Evolutionary conservation across 2,888 invertebrate genomes (phyloP), one percentile per base, ranked within the genome.

Genomic region (Agonopterix heracliana): DNA sequence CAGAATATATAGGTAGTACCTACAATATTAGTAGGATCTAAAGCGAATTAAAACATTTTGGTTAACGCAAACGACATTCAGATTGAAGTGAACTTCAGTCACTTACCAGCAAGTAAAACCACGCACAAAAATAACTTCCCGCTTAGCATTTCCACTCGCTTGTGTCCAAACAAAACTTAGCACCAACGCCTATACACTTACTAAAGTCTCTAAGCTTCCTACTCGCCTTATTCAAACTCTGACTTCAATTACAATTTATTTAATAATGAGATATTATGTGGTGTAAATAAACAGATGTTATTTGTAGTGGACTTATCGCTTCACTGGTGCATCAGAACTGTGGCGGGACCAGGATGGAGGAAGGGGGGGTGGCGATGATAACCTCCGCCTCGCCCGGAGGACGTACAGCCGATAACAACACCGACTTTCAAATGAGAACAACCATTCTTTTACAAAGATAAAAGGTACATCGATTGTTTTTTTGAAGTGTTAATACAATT

Each of bases 101-200:
- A 26, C 26, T 83, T 56, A 87, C 86, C 85, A 77, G 77, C 69
- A 64, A 81, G 63, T 66, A 84, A 72, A 64, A 84, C 68, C 67
- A 77, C 67, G 65, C 77, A 84, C 68, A 84, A 66, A 53, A 83
- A 61, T 56, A 79, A 59, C 78, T 73, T 82, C 65, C 69, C 72
- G 83, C 73, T 78, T 78, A 81, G 67, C 86, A 87, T 87, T 81
- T 84, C 85, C 85, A 86, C 73, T 62, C 71, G 61, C 60, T 80
- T 75, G 59, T 64, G 64, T 77, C 71, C 72, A 66, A 71, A 65
- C 11, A 51, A 49, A 63, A 54, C 55, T 55, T 57, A 49, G 54
- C 66, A 66, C 66, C 62, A 62, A 63, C 49, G 54, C 59, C 57
- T 54, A 53, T 55, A 51, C 63, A 59, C 54, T 50, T 54, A 54